A percentile compares a stretch with the other conserved stretches of the same genome.
Evolutionary conservation across 2,797 vertebrate genomes (phyloP).

Genomic region (Cynopterus sphinx): DNA sequence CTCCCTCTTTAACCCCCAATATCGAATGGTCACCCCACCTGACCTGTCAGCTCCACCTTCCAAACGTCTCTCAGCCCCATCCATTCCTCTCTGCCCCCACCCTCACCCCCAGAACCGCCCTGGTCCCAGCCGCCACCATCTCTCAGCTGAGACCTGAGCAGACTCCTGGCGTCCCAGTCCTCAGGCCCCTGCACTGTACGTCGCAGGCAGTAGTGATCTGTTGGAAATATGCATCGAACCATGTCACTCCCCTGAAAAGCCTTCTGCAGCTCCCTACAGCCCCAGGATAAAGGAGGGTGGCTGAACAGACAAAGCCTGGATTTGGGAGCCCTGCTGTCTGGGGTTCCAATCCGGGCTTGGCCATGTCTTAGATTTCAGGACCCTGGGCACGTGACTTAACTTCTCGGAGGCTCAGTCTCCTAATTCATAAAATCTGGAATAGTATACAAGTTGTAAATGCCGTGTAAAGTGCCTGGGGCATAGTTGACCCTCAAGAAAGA

Average conservation of each 20-base stretch:
- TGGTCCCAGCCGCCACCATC: neutral
- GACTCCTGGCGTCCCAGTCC: neutral
- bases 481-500: neutral
- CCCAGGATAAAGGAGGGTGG: neutral
- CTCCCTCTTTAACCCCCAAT: neutral
- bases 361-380: neutral
- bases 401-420: neutral
- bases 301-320: neutral
- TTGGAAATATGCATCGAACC: accelerated
- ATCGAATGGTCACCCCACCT: neutral
- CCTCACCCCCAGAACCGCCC: accelerated
- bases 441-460: neutral
- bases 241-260: accelerated
- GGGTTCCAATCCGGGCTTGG: neutral
- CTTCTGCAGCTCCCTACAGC: neutral
- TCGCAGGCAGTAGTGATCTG: accelerated
- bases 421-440: neutral
- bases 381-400: neutral
- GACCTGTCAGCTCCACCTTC: neutral
- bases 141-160: neutral
- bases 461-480: neutral
- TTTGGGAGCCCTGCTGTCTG: neutral
- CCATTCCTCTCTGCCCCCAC: neutral
- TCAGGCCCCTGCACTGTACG: accelerated
- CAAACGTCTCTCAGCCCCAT: neutral